Evolutionary conservation across 2,797 vertebrate species (phyloP), one percentile per base, ranked within the genome.

Genomic region (Girardinus metallicus): DNA sequence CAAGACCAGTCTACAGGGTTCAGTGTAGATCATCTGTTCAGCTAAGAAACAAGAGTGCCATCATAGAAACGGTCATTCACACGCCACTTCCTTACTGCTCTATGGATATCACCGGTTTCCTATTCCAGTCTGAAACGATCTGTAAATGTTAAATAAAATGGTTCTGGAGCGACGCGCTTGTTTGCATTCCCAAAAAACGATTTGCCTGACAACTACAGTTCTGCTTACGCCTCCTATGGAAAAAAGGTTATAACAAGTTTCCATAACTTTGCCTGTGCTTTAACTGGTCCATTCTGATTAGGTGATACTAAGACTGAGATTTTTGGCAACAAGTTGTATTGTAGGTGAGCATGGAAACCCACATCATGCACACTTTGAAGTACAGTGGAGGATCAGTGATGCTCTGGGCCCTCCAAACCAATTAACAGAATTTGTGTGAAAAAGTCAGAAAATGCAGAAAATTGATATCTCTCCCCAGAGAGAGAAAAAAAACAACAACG

Each of bases 81-180:
- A 1, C 23, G 3, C 36, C 36, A 75, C 44, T 86, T 89, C 75
- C 78, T 43, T 13, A 43, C 83, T 85, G 78, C 75, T 82, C 70
- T 36, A 0, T 5, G 1, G 15, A 3, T 0, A 31, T 47, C n/a
- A 68, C 11, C 11, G 1, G 21, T 8, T 21, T 60, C n/a, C 39
- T 23, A 41, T n/a, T 66, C 18, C 5, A 36, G 62, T 36, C 34
- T 21, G 4, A 26, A 13, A 26, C 5, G 4, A 13, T 68, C 21
- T 39, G 21, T 70, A n/a, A n/a, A 70, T 43, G 23, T n/a, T 13
- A 43, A 70, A 41, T 3, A 10, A 41, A 26, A 68, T 41, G 64
- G 18, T 12, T 68, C 36, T 13, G 10, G 21, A 12, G 7, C 4
- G 3, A 31, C 39, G 62, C 21, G 34, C 4, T 11, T 66, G 8